Conservation (phyloP, 2,888 invertebrate genomes). For the Megamerina dolium region DNA sequence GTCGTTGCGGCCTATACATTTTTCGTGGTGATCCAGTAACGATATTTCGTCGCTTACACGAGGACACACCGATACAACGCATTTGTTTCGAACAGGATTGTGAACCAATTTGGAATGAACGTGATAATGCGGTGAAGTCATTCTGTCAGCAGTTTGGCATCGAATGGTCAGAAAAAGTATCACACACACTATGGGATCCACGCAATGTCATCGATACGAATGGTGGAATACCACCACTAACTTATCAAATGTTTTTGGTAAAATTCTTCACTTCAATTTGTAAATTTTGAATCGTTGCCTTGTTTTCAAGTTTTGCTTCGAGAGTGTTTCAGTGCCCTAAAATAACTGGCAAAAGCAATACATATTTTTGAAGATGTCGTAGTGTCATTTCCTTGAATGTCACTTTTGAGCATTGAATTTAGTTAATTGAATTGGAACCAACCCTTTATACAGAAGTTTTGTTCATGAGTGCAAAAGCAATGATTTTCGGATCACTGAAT, state of each 20-base stretch:
- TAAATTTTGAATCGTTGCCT: background rate
- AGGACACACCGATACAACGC: slow-evolving; percentile 54
- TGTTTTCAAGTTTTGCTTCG: too few relatives aligned
- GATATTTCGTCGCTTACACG: slow-evolving; percentile 56
- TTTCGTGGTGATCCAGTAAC: slow-evolving; percentile 57
- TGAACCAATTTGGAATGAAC: slow-evolving; percentile 63
- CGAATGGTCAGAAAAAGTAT: slow-evolving; percentile 56
- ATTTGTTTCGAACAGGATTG: slow-evolving; percentile 63
- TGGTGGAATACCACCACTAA: slow-evolving; percentile 65
- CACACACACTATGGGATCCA: slow-evolving; percentile 70
- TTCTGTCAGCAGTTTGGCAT: slow-evolving; percentile 56
- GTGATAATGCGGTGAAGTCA: slow-evolving; percentile 56
- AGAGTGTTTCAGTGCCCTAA: too few relatives aligned
- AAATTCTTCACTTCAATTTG: slow-evolving; percentile 30
- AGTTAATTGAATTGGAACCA: too few relatives aligned
- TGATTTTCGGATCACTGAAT: too few relatives aligned
- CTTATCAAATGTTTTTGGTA: slow-evolving; percentile 65
- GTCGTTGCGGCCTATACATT: slow-evolving; percentile 55
- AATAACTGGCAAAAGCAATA: too few relatives aligned
- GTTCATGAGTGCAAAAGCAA: too few relatives aligned
- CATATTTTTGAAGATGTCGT: too few relatives aligned
- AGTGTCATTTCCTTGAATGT: too few relatives aligned
- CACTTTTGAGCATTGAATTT: too few relatives aligned
- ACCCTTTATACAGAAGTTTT: too few relatives aligned
- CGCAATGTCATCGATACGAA: slow-evolving; percentile 59